phyloP scores from a whole-genome alignment of 2,888 invertebrate species.

The Orchestes rusci region DNA sequence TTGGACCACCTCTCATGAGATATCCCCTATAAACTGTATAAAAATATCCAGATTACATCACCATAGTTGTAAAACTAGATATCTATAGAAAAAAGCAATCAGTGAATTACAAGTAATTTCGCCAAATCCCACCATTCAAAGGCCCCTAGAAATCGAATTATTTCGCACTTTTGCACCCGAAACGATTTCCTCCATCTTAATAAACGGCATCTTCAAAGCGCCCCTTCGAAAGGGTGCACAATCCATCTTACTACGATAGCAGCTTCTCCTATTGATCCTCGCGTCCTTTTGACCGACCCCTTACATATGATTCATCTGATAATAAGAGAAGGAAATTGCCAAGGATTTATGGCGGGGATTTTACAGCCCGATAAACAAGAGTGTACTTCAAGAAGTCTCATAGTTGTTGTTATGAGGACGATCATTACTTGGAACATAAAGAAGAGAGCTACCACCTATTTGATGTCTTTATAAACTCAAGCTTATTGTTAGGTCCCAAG shows the following conservation, averaged over 20 bases:
- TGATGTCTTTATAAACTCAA: no score
- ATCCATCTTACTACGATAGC: constrained; percentile 15
- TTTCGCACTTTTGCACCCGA: constrained; percentile 12
- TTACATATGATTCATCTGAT: constrained; percentile 22
- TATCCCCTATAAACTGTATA: no score
- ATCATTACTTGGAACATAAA: no score
- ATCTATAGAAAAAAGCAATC: neutral
- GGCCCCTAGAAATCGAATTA: constrained; percentile 15
- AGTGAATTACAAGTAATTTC: no score
- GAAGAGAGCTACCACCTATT: no score
- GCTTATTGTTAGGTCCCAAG: no score
- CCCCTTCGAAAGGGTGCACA: no score
- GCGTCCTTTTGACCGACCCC: constrained; percentile 18
- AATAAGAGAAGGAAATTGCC: constrained; percentile 24
- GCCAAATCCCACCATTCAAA: no score
- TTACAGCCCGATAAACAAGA: constrained; percentile 16
- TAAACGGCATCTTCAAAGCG: constrained; percentile 20
- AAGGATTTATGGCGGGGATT: constrained; percentile 18
- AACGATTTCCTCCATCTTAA: constrained; percentile 20
- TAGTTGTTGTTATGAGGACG: no score
- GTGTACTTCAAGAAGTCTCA: constrained; percentile 11
- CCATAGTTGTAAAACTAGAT: no score
- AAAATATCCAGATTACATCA: no score
- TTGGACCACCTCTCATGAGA: no score
- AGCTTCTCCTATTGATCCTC: constrained; percentile 19